These are phyloP conservation scores for Vespertilio murinus DNA, from an alignment of 2,797 vertebrate species.

Conservation along the genomic window DNA sequence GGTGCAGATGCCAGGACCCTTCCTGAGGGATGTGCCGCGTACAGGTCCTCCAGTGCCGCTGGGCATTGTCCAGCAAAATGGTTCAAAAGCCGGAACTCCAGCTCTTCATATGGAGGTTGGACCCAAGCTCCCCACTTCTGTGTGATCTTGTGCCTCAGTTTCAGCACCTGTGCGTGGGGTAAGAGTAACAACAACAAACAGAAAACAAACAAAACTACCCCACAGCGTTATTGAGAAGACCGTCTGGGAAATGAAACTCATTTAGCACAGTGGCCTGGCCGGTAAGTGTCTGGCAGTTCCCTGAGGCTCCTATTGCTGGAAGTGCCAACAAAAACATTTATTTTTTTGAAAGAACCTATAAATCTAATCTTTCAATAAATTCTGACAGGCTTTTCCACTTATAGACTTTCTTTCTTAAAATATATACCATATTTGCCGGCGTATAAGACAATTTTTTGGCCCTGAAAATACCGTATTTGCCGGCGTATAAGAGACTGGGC, in stretches of 20 bases:
- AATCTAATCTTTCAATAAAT: neutral
- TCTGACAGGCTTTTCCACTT: neutral
- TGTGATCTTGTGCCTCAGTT: neutral
- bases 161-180: neutral
- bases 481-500: no score
- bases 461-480: no score
- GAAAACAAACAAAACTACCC: neutral
- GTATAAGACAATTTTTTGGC: no score
- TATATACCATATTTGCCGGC: no score
- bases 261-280: neutral
- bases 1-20: neutral
- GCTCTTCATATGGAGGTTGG: neutral
- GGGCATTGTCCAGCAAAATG: neutral
- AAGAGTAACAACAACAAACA: neutral
- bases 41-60: no score
- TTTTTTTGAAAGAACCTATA: neutral
- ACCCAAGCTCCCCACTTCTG: neutral
- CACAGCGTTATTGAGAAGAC: neutral
- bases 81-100: neutral
- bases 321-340: neutral
- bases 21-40: neutral
- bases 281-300: neutral
- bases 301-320: neutral
- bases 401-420: neutral
- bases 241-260: neutral